Evolutionary conservation across 2,888 invertebrate genomes (phyloP), one percentile per base, ranked within the genome.

Genomic region (Agonopterix heracliana): DNA sequence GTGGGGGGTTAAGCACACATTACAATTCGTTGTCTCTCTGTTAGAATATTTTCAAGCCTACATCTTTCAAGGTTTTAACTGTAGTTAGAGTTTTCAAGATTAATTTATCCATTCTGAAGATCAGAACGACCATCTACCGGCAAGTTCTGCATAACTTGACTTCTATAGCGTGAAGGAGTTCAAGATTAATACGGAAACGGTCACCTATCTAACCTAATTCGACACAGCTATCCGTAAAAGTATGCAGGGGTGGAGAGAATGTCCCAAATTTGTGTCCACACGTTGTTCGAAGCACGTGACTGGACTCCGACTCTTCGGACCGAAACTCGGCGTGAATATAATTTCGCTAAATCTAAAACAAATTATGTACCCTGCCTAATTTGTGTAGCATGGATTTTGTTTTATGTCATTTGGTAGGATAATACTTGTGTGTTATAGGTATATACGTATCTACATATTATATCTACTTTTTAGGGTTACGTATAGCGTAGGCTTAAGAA

Each of bases 261-360:
- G 41, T n/a, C 44, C 38, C 44, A 34, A 48, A 44, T 48, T 44
- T 40, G 12, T 47, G 47, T 41, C 41, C 47, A 45, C 50, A 47
- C 47, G 45, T 38, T 34, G 45, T 47, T n/a, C n/a, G n/a, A 12
- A 11, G n/a, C 12, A 49, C 53, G 59, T 56, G 57, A 54, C 56
- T 35, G 1, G 55, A 52, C 54, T 56, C 13, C 34, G 17, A 35
- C 47, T 46, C 51, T 55, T 53, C 48, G 45, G 38, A 34, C 44
- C 26, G 26, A 9, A 42, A 26, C 46, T 51, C 45, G 50, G 12
- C 34, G 14, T 10, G 13, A 46, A 42, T 46, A 17, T 48, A 56
- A 57, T 64, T 57, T 51, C 54, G 61, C 55, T 45, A 54, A 62
- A 63, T 60, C 49, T 56, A 55, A 63, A 64, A 65, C 55, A 65